A percentile compares a stretch with the other conserved stretches of the same genome.
Evolutionary conservation across 1,140 invertebrate species (phyloP).

Genomic region (Lordiphosa stackelbergi): DNA sequence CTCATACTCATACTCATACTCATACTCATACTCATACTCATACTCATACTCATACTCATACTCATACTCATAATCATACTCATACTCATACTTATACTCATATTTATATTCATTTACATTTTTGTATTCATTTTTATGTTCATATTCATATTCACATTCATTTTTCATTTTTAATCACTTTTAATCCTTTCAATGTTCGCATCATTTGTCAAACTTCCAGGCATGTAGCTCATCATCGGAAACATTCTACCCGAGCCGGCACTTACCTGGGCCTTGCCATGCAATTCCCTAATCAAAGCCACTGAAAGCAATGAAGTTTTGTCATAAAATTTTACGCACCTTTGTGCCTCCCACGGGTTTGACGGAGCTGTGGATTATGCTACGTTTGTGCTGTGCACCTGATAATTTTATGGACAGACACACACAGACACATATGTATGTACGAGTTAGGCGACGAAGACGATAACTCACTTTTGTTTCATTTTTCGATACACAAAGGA

Average conservation of each 20-base stretch:
- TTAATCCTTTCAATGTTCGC: neutral
- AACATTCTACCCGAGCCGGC: conserved; percentile 5
- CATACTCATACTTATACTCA: no score
- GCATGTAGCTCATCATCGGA: conserved; percentile 5
- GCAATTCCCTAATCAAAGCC: conserved; percentile 56
- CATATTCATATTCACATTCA: no score
- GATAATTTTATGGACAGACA: conserved; percentile 55
- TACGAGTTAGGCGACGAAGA: conserved; percentile 20
- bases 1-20: no score
- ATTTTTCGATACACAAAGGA: conserved; percentile 75
- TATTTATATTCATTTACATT: no score
- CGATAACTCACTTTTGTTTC: conserved; percentile 77
- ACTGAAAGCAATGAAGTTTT: conserved; percentile 49
- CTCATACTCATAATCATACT: no score
- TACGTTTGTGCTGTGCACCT: conserved; percentile 38
- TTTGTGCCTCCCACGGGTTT: conserved; percentile 17
- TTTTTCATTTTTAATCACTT: neutral
- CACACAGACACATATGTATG: conserved; percentile 5
- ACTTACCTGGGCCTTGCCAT: conserved; percentile 13
- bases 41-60: no score
- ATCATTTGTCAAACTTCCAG: conserved; percentile 13
- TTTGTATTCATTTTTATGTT: no score
- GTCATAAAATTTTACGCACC: conserved; percentile 60
- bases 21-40: no score
- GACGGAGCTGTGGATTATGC: neutral